Evolutionary conservation across 1,140 invertebrate species (phyloP), one percentile per base, ranked within the genome.

Genomic region (Zelostemma sp.): DNA sequence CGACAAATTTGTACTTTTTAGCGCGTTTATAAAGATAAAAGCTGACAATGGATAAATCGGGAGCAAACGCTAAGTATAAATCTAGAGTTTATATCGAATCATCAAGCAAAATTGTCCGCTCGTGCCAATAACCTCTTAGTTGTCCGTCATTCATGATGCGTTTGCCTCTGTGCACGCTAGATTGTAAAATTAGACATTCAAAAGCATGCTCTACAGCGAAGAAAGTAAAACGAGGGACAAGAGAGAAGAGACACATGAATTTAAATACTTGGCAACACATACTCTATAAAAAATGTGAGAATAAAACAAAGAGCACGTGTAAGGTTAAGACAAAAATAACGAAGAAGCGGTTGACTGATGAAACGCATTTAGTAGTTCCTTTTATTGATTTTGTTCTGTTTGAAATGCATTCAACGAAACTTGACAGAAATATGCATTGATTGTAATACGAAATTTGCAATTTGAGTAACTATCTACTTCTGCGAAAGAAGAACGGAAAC

Each of bases 181-280:
- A 78, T 74, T 75, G 64, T 74, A 80, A 79, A 80, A 81, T 81
- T 80, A 78, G 79, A 81, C 74, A 73, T 64, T 67, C 75, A 57
- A 79, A 69, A 51, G 46, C 55, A 43, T 72, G 71, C 48, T 61
- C 69, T 38, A 78, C 68, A 51, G 56, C 67, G 31, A 68, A 59
- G 67, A 68, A 51, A 62, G 58, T 64, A 65, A 54, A 64, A 33
- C 58, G 70, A 55, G 21, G 21, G 21, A 75, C 49, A 49, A 71
- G 64, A 49, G 46, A 72, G 33, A 74, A 69, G 46, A 61, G 60
- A 64, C 53, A 56, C 62, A 11, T 33, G 15, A 54, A 28, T 19
- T 53, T 38, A 16, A 47, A 53, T 38, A 53, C 35, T 31, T 28
- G 4, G 31, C 3, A 6, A 14, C 9, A 25, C n/a, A 21, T 35